phyloP scores from a whole-genome alignment of 1,140 invertebrate genomes.

The Bombus turneri region DNA sequence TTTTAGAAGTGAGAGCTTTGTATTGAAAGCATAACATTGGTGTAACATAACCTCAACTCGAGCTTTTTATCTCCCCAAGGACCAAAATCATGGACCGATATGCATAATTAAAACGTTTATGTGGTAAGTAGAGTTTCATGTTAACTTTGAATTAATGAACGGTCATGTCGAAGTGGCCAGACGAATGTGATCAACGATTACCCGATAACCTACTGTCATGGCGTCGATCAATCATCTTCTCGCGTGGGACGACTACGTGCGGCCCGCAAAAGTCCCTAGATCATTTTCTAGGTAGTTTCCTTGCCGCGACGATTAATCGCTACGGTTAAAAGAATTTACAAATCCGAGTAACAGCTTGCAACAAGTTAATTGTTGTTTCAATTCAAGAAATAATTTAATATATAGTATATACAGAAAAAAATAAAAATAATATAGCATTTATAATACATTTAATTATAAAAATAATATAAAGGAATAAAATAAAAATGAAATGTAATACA shows the following conservation, averaged over 20 bases:
- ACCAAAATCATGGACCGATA: slow-evolving; percentile 11
- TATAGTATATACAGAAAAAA: background rate
- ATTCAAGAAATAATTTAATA: background rate
- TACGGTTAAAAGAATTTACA: background rate
- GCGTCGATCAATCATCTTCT: slow-evolving; percentile 12
- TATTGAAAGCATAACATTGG: background rate
- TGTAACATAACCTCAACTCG: background rate
- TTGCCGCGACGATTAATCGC: slow-evolving; percentile 4
- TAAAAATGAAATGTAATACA: too few relatives aligned
- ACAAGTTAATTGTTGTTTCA: background rate
- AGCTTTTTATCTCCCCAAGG: slow-evolving; percentile 1
- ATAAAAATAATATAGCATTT: too few relatives aligned
- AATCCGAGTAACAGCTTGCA: background rate
- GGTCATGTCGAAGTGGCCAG: background rate
- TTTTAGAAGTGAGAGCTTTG: background rate
- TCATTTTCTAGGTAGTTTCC: background rate
- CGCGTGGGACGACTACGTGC: background rate
- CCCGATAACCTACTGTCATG: background rate
- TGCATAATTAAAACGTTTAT: slow-evolving; percentile 49
- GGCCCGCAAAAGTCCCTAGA: slow-evolving; percentile 1
- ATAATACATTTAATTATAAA: too few relatives aligned
- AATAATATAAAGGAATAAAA: too few relatives aligned
- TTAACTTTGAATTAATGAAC: slow-evolving; percentile 15
- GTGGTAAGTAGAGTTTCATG: slow-evolving; percentile 3
- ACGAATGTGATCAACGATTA: slow-evolving; percentile 22